A percentile compares a stretch with the other conserved stretches of the same genome.
Conservation (phyloP, 2,888 invertebrate genomes). For the Xylocampa areola region DNA sequence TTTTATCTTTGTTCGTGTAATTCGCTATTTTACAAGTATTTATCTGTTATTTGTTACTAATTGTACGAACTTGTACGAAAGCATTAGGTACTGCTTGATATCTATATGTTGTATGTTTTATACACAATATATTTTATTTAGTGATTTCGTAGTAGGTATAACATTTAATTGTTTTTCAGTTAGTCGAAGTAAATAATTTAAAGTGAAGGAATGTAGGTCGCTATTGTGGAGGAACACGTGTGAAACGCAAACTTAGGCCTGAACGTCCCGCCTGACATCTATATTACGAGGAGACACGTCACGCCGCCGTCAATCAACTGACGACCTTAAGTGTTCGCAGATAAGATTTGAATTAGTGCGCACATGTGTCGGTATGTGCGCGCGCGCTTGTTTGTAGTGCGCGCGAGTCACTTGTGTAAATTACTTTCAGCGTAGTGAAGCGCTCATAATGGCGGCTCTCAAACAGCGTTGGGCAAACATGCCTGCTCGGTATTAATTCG, state of each 20-base stretch:
- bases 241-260: constrained; percentile 81
- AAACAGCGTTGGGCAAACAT: constrained; percentile 57
- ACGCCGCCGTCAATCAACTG: constrained; percentile 61
- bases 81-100: no score
- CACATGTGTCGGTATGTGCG: constrained; percentile 1
- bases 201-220: constrained; percentile 70
- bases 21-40: constrained; percentile 8
- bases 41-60: no score
- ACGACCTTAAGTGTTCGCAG: constrained; percentile 55
- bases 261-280: constrained; percentile 74
- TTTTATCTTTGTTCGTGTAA: constrained; percentile 13
- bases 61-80: no score
- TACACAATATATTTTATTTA: neutral
- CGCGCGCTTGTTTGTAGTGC: constrained; percentile 63
- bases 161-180: constrained; percentile 12
- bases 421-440: constrained; percentile 65
- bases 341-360: constrained; percentile 60
- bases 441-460: constrained; percentile 48
- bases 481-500: constrained; percentile 51
- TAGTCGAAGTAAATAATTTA: constrained; percentile 30
- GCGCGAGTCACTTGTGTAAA: constrained; percentile 84
- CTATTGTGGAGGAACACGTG: constrained; percentile 67
- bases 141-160: neutral
- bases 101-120: no score
- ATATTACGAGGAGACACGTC: constrained; percentile 67